A percentile compares a stretch with the other conserved stretches of the same genome.
Evolutionary conservation across 2,888 invertebrate species (phyloP).

Genomic region (Drosophila limbata): DNA sequence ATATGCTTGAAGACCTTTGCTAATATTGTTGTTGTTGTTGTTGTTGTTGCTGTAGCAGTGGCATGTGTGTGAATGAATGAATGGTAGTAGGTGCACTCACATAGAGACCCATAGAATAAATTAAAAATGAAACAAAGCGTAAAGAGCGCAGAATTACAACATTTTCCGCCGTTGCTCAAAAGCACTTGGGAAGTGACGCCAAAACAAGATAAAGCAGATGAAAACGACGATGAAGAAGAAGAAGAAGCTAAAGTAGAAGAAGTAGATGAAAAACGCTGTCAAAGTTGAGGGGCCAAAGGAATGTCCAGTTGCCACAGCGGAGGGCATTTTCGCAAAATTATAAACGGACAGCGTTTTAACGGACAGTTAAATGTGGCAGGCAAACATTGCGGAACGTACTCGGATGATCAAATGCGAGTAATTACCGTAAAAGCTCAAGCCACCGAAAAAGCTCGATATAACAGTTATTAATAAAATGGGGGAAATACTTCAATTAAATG

Average conservation of each 20-base stretch:
- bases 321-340: constrained; percentile 28
- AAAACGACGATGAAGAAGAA: constrained; percentile 32
- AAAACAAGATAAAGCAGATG: constrained; percentile 19
- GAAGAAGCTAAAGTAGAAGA: constrained; percentile 6
- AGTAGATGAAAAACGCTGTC: constrained; percentile 22
- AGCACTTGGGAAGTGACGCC: constrained; percentile 58
- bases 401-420: constrained; percentile 16
- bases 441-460: background rate
- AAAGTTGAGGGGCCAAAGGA: constrained; percentile 24
- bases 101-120: constrained; percentile 75
- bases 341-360: constrained; percentile 25
- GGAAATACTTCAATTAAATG: background rate
- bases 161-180: constrained; percentile 80
- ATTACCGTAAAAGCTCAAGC: constrained; percentile 3
- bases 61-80: constrained; percentile 66
- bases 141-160: constrained; percentile 76
- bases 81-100: constrained; percentile 60
- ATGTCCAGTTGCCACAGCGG: constrained; percentile 23
- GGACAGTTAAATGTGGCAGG: constrained; percentile 23
- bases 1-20: constrained; percentile 73
- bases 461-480: background rate
- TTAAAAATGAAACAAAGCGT: constrained; percentile 82
- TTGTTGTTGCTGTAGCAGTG: constrained; percentile 5
- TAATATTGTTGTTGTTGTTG: constrained; percentile 27
- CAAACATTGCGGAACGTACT: constrained; percentile 17